Conservation (phyloP, 2,113 vertebrate species). For the Pimephales promelas region DNA sequence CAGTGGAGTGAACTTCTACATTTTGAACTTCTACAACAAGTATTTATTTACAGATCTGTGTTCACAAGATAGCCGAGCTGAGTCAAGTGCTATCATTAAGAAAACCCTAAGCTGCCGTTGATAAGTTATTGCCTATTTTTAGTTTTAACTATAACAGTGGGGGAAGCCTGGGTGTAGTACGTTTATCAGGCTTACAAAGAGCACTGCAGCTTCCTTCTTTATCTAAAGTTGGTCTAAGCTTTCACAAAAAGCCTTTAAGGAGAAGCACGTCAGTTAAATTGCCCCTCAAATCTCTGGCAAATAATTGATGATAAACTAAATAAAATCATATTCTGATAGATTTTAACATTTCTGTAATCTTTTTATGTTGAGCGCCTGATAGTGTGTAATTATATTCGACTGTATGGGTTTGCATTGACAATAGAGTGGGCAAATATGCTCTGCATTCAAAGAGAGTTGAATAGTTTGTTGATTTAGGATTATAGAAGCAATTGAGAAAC, state of each 20-base stretch:
- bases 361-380: neutral
- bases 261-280: neutral
- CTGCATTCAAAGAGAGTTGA: neutral
- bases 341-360: neutral
- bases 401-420: neutral
- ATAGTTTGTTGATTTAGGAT: constrained; percentile 27
- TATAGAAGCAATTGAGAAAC: neutral
- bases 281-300: neutral
- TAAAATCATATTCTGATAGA: neutral
- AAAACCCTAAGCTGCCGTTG: constrained; percentile 24
- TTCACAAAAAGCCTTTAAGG: neutral
- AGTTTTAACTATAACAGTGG: neutral
- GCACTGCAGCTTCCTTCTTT: constrained; percentile 53
- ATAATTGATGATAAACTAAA: neutral
- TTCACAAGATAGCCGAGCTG: constrained; percentile 12
- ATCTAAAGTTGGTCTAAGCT: neutral
- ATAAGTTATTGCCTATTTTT: constrained; percentile 8
- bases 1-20: neutral
- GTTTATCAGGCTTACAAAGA: constrained; percentile 62
- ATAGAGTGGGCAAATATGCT: neutral
- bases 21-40: no score
- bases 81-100: constrained; percentile 20
- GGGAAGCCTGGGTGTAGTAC: constrained; percentile 11
- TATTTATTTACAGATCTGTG: constrained; percentile 27
- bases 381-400: neutral